These are phyloP conservation scores for Aphrocallistes beatrix DNA, from an alignment of 37 sponge, comb jelly and placozoan species.

Conservation along the genomic window DNA sequence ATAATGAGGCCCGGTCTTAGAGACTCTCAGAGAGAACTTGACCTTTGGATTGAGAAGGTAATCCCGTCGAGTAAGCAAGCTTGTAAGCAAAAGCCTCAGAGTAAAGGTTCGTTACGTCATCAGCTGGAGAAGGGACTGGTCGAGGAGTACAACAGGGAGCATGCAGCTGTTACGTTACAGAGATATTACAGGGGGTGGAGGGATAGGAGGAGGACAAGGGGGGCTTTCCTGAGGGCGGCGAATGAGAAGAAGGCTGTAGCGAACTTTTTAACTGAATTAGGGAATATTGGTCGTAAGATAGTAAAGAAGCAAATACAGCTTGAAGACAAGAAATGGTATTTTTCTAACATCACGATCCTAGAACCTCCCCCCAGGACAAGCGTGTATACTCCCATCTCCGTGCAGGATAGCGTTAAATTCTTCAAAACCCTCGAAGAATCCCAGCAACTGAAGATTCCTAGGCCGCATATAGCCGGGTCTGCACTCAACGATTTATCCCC, in stretches of 20 bases:
- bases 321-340: not conserved
- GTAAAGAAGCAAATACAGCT: not conserved
- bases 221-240: not conserved
- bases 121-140: not conserved
- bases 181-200: not conserved
- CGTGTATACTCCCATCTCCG: not conserved
- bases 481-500: not conserved
- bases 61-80: not conserved
- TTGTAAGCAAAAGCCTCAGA: not conserved
- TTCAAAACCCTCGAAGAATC: constrained; percentile 1
- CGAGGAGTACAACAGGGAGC: constrained; percentile 8
- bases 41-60: not conserved
- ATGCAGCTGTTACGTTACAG: not conserved
- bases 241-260: constrained; percentile 9
- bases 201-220: not conserved
- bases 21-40: not conserved
- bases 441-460: not conserved
- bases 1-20: not conserved
- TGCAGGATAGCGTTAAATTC: constrained; percentile 10
- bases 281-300: not conserved
- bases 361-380: not conserved
- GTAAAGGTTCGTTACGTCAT: constrained; percentile 13
- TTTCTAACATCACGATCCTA: not conserved
- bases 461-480: constrained; percentile 3
- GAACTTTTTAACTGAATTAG: not conserved